Conservation (phyloP, 2,113 vertebrate species). For the Ammodytes marinus region DNA sequence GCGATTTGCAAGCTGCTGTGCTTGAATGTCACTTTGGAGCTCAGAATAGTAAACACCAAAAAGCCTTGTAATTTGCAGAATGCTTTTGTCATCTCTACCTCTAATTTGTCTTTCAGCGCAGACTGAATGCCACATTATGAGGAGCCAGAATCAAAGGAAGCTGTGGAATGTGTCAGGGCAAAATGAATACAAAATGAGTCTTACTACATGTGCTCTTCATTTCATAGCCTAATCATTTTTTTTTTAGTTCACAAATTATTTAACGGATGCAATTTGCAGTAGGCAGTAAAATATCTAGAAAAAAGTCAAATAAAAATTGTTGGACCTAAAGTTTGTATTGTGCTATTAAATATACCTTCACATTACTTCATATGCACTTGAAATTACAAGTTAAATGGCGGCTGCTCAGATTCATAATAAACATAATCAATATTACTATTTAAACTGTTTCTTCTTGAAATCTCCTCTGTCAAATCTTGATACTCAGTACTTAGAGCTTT, state of each 20-base stretch:
- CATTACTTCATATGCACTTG: background rate
- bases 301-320: background rate
- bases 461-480: background rate
- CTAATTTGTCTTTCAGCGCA: constrained; percentile 70
- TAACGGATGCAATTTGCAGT: background rate
- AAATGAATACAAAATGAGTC: constrained; percentile 51
- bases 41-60: constrained; percentile 77
- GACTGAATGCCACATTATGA: constrained; percentile 54
- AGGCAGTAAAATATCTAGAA: background rate
- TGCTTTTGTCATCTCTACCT: constrained; percentile 81
- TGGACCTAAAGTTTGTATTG: background rate
- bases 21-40: constrained; percentile 80
- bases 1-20: constrained; percentile 69
- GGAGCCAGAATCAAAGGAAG: constrained; percentile 58
- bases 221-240: constrained; percentile 17
- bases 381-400: background rate
- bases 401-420: background rate
- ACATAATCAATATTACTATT: background rate
- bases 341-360: background rate
- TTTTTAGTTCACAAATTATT: background rate
- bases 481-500: background rate
- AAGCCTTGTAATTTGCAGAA: constrained; percentile 88
- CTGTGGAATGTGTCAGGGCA: constrained; percentile 61
- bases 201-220: constrained; percentile 11
- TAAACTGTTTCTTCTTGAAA: no score